A percentile compares a stretch with the other conserved stretches of the same genome.
Conservation (phyloP, 1,140 invertebrate genomes). For the Leptopilina clavipes region DNA sequence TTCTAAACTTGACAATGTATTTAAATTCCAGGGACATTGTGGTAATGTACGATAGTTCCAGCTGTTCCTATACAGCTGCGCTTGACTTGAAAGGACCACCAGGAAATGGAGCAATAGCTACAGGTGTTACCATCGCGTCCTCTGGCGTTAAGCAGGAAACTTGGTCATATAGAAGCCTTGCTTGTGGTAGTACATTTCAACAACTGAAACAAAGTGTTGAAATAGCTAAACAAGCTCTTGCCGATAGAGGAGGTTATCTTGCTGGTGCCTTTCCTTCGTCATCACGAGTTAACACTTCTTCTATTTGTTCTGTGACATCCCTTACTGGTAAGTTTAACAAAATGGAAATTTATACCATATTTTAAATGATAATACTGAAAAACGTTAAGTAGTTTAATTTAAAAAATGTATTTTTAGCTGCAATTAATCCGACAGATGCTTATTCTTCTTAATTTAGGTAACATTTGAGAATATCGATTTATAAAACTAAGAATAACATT, state of each 20-base stretch:
- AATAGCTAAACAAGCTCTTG: slow-evolving; percentile 90
- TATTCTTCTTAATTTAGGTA: too few relatives aligned
- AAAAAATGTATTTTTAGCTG: too few relatives aligned
- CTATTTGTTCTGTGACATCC: slow-evolving; percentile 68
- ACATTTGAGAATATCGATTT: too few relatives aligned
- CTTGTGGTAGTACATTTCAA: slow-evolving; percentile 83
- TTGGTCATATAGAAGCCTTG: slow-evolving; percentile 71
- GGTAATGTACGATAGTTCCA: slow-evolving; percentile 90
- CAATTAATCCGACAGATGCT: too few relatives aligned
- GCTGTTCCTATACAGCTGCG: slow-evolving; percentile 89
- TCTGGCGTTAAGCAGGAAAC: slow-evolving; percentile 76
- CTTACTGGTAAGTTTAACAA: slow-evolving; percentile 71
- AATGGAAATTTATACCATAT: too few relatives aligned
- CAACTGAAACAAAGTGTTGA: slow-evolving; percentile 91
- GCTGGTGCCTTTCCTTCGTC: slow-evolving; percentile 73
- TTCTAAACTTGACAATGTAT: background rate
- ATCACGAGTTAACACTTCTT: slow-evolving; percentile 68
- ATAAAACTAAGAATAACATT: too few relatives aligned
- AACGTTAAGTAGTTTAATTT: too few relatives aligned
- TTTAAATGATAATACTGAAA: too few relatives aligned
- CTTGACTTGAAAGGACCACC: slow-evolving; percentile 86
- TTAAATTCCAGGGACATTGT: slow-evolving; percentile 68
- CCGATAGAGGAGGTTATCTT: slow-evolving; percentile 72
- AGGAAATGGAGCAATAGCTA: slow-evolving; percentile 67
- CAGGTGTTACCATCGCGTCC: slow-evolving; percentile 56